Percentiles rank a stretch among this genome's conserved stretches.
Evolutionary conservation across 2,797 vertebrate species (phyloP).

Genomic region (Rhyacichthys aspro): DNA sequence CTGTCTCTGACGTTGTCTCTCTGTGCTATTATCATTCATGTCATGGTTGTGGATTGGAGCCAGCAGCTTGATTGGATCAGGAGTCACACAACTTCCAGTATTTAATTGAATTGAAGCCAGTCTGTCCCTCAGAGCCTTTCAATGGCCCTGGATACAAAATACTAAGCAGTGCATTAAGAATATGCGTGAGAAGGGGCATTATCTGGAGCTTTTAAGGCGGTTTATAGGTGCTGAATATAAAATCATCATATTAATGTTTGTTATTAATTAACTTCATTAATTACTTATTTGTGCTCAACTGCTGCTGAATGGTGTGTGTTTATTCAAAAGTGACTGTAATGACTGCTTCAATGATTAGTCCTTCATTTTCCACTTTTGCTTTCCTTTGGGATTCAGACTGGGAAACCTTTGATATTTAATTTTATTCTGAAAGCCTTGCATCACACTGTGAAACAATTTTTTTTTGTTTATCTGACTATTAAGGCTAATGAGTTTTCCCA

Average conservation of each 20-base stretch:
- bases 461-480: constrained; percentile 42
- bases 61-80: constrained; percentile 68
- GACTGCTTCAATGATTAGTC: too few species aligned
- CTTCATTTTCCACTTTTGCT: too few species aligned
- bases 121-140: constrained; percentile 49
- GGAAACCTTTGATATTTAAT: constrained; percentile 9
- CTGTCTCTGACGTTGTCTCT: constrained; percentile 35
- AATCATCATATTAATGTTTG: constrained; percentile 6
- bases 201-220: constrained; percentile 40
- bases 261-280: too few species aligned
- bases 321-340: too few species aligned
- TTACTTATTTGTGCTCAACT: too few species aligned
- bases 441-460: constrained; percentile 26
- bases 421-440: constrained; percentile 18
- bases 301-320: too few species aligned
- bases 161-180: constrained; percentile 53
- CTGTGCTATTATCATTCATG: constrained; percentile 57
- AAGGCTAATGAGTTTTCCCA: constrained; percentile 48
- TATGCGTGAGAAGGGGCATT: constrained; percentile 51
- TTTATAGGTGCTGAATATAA: constrained; percentile 45
- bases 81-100: constrained; percentile 61
- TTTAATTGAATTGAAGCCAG: constrained; percentile 70
- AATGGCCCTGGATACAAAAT: constrained; percentile 47
- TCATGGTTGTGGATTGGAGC: constrained; percentile 53
- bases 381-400: neutral